phyloP scores from a whole-genome alignment of 2,797 vertebrate genomes.

The Melanotaenia nigrans region DNA sequence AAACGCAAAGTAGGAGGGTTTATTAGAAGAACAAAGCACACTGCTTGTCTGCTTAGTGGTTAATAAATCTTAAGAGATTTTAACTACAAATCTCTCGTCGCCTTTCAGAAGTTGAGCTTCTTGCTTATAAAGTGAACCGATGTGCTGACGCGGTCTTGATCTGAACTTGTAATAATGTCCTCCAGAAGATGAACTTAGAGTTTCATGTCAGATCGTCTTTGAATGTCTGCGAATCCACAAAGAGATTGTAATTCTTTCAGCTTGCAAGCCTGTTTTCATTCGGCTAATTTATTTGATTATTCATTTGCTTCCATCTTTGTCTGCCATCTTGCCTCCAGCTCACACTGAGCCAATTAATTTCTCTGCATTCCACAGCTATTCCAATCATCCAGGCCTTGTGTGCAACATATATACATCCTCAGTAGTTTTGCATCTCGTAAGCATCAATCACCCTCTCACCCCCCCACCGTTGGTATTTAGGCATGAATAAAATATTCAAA shows the following conservation, averaged over 20 bases:
- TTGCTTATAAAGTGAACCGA: constrained; percentile 5
- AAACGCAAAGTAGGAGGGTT: not conserved
- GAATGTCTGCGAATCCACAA: constrained; percentile 25
- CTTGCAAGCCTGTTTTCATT: constrained; percentile 41
- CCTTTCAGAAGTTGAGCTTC: not conserved
- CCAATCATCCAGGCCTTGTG: constrained; percentile 46
- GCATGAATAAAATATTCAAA: constrained; percentile 44
- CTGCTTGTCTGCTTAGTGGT: constrained; percentile 11
- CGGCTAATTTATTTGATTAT: constrained; percentile 60
- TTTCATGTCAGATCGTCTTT: constrained; percentile 34
- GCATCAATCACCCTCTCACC: constrained; percentile 3
- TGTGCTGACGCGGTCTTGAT: constrained; percentile 15
- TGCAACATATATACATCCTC: constrained; percentile 26
- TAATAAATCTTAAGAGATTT: constrained; percentile 14
- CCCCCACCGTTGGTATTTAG: not conserved
- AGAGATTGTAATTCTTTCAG: constrained; percentile 19
- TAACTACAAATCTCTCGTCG: constrained; percentile 14
- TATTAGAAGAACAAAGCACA: constrained; percentile 23
- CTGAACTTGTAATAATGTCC: constrained; percentile 12
- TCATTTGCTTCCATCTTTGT: constrained; percentile 53
- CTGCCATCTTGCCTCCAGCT: constrained; percentile 50
- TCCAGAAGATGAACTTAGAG: constrained; percentile 6
- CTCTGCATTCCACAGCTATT: constrained; percentile 35
- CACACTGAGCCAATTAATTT: constrained; percentile 59
- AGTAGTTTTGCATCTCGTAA: not conserved